phyloP scores from a whole-genome alignment of 2,797 vertebrate species.

The Coregonus sp. region DNA sequence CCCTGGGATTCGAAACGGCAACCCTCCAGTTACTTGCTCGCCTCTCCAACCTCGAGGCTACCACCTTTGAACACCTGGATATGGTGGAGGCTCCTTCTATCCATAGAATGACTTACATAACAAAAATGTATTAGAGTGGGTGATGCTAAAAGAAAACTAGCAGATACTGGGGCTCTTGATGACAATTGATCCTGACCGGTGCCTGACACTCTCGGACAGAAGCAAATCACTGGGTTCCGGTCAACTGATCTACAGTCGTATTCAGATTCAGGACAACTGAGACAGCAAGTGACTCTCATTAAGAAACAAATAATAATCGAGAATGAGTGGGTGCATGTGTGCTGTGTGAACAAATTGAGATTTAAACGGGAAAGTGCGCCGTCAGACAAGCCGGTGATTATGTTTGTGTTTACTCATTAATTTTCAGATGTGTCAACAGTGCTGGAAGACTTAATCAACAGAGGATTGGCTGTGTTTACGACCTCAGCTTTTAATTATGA shows the following conservation, averaged over 20 bases:
- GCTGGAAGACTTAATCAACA: constrained; percentile 42
- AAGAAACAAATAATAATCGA: background rate
- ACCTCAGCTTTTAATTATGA: constrained; percentile 42
- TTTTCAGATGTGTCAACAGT: background rate
- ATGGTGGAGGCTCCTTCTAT: too few relatives aligned
- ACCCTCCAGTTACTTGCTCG: too few relatives aligned
- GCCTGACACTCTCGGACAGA: background rate
- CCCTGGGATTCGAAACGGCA: too few relatives aligned
- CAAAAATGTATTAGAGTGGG: background rate
- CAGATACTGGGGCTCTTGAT: background rate
- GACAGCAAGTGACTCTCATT: background rate
- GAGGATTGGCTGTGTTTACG: constrained; percentile 39
- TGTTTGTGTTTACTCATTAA: constrained; percentile 12
- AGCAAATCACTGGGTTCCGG: background rate
- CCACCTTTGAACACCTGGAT: too few relatives aligned
- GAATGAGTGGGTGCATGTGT: background rate
- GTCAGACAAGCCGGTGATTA: background rate
- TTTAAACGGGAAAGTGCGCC: background rate
- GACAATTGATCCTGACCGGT: background rate
- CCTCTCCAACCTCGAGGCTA: too few relatives aligned
- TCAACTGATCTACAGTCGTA: background rate
- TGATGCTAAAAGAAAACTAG: background rate
- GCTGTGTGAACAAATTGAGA: constrained; percentile 3
- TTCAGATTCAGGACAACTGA: background rate
- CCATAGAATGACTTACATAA: too few relatives aligned